Percentiles rank a stretch among this genome's conserved stretches.
phyloP scores from a whole-genome alignment of 2,113 vertebrate species.

The Thinocorus orbignyianus region DNA sequence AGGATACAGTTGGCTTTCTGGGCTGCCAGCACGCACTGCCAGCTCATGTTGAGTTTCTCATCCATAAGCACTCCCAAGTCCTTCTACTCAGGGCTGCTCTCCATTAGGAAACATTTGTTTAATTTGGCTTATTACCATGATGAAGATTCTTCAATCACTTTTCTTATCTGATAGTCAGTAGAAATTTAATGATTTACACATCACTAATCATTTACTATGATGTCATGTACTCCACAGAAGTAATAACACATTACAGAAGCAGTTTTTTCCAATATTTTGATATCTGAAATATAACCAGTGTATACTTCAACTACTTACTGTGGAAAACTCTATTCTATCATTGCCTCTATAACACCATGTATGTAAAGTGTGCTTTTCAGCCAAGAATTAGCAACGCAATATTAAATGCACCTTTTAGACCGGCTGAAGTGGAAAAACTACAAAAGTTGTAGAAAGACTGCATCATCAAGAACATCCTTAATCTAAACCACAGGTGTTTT shows the following conservation, averaged over 20 bases:
- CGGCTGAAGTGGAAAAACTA: neutral
- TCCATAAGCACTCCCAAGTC: too few species aligned
- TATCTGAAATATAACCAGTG: neutral
- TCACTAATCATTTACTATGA: neutral
- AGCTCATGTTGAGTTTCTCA: too few species aligned
- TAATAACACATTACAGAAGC: neutral
- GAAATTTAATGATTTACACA: neutral
- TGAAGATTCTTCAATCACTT: neutral
- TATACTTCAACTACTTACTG: neutral
- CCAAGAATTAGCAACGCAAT: neutral
- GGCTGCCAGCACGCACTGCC: too few species aligned
- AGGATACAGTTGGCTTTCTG: too few species aligned
- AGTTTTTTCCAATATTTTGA: neutral
- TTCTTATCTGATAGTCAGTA: neutral
- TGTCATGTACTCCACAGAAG: rapidly evolving
- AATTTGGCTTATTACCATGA: neutral
- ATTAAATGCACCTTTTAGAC: neutral
- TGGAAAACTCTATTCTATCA: neutral
- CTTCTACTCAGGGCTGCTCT: too few species aligned
- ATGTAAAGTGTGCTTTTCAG: neutral
- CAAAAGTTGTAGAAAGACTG: neutral
- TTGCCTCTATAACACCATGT: neutral
- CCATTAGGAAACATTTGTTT: slow-evolving; percentile 7
- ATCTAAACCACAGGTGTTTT: neutral
- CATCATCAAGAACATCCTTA: neutral